Conservation (phyloP, 1,140 invertebrate genomes). For the Aleiodes sp. region DNA sequence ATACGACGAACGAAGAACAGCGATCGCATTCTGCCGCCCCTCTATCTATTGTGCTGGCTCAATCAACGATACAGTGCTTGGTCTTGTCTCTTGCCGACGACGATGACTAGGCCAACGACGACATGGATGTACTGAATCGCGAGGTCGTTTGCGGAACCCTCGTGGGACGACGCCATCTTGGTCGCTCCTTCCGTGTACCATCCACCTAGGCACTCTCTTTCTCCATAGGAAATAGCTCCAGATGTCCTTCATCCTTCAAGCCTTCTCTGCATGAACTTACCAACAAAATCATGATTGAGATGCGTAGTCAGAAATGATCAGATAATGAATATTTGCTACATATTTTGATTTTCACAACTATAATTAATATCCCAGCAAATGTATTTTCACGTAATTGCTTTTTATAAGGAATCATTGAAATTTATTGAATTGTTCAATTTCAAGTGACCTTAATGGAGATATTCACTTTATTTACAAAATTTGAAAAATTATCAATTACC, state of each 20-base stretch:
- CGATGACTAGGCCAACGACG: slow-evolving; percentile 52
- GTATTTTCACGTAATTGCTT: no score
- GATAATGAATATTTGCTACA: no score
- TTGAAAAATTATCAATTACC: no score
- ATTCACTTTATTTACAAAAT: no score
- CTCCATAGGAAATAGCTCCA: neutral
- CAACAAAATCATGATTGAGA: slow-evolving; percentile 50
- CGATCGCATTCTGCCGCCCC: no score
- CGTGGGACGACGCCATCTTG: slow-evolving; percentile 59
- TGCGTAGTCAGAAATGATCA: no score
- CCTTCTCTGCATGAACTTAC: slow-evolving; percentile 57
- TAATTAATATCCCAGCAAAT: no score
- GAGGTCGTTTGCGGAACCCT: slow-evolving; percentile 57
- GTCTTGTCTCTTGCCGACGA: slow-evolving; percentile 38
- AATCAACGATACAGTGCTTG: slow-evolving; percentile 23
- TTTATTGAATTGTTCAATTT: no score
- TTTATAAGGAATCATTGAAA: no score
- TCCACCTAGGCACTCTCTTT: slow-evolving; percentile 20
- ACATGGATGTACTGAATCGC: slow-evolving; percentile 60
- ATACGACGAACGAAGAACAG: no score
- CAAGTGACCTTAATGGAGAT: no score
- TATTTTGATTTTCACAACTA: no score
- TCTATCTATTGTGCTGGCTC: neutral
- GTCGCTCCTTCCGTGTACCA: slow-evolving; percentile 31
- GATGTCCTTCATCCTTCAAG: slow-evolving; percentile 36